phyloP scores from a whole-genome alignment of 1,140 invertebrate species.

The Kradibia gibbosae region DNA sequence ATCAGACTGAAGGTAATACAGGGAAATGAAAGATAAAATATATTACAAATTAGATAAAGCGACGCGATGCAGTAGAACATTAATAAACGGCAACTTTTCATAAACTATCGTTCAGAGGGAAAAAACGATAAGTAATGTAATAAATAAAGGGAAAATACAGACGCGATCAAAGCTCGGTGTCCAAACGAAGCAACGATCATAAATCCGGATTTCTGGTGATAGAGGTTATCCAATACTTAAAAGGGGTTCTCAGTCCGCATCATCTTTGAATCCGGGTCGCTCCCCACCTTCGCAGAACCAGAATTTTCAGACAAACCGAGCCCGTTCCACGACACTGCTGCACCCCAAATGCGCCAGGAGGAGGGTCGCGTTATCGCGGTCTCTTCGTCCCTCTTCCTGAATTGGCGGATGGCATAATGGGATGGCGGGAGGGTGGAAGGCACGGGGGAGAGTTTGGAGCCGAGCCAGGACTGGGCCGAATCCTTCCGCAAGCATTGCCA shows the following conservation, averaged over 20 bases:
- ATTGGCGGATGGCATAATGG: not conserved
- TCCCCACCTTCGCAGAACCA: not conserved
- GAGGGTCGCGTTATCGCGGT: no score
- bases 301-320: not conserved
- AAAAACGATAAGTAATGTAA: no score
- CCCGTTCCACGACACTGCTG: not conserved
- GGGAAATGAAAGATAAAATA: no score
- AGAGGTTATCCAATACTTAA: not conserved
- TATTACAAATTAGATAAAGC: no score
- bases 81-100: no score
- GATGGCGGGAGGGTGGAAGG: not conserved
- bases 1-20: no score
- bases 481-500: not conserved
- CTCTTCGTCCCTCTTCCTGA: not conserved
- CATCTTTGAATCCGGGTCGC: not conserved
- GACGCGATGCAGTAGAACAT: no score
- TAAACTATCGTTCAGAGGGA: no score
- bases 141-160: not conserved
- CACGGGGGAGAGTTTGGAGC: slow-evolving; percentile 7
- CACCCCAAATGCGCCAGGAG: no score
- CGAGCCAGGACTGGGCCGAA: slow-evolving; percentile 21
- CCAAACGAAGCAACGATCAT: not conserved
- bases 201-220: not conserved
- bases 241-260: not conserved
- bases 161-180: not conserved